Evolutionary conservation across 2,888 invertebrate species (phyloP), one percentile per base, ranked within the genome.

Genomic region (Calephelis perditalis): DNA sequence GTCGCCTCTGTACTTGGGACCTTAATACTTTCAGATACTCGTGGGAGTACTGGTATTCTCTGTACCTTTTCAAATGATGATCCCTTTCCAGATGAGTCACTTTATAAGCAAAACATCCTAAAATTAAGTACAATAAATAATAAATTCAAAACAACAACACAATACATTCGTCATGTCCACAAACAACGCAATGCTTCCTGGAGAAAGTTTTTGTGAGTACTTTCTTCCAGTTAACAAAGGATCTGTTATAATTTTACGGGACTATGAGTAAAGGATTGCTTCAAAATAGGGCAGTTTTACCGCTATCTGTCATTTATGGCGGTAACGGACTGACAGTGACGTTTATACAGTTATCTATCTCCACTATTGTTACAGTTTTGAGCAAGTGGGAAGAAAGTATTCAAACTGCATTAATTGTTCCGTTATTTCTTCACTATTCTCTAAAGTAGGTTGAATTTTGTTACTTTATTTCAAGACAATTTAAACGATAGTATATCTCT

Each of bases 171-270:
- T 52, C 35, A 52, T 52, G 15, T 49, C 5, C 26, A 11, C 52
- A 6, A 52, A 52, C 52, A 52, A 52, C 52, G 52, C 52, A 52
- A 52, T 11, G 49, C 49, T 52, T 52, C 52, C 11, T 35, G 52
- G 52, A 52, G 52, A 52, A 52, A 52, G 52, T 52, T 52, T 52
- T 52, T 52, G 52, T 52, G 40, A 40, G 11, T 26, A 52, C 52
- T 52, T 52, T 52, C 52, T 52, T 52, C 9, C 26, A 26, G 26
- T 26, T 35, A 26, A 35, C 52, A 10, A 79, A 80, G 35, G 52
- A 35, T 49, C 82, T 71, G 80, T 76, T 71, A 71, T 70, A 67
- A 77, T 76, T 79, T 81, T 86, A 88, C 88, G 83, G 88, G 83
- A 74, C 73, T 80, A 86, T 82, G 86, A 87, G 85, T 89, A 86